phyloP scores from a whole-genome alignment of 2,888 invertebrate species.

The Deilephila elpenor region DNA sequence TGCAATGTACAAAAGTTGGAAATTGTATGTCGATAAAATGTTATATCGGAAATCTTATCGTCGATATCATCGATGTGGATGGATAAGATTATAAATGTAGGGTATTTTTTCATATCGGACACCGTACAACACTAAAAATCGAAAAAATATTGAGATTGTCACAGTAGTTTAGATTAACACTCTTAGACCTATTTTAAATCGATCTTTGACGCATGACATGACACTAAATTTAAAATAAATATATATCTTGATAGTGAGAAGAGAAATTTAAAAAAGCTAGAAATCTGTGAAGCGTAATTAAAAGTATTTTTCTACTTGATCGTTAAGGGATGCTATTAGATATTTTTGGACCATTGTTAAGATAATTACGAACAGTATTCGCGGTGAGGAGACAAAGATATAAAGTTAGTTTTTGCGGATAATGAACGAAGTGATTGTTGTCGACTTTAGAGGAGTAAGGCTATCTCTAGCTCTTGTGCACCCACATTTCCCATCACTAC shows the following conservation, averaged over 20 bases:
- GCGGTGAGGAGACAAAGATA: slow-evolving; percentile 60
- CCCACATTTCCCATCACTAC: slow-evolving; percentile 43
- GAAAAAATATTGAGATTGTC: slow-evolving; percentile 71
- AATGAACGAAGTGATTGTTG: slow-evolving; percentile 67
- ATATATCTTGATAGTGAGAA: slow-evolving; percentile 58
- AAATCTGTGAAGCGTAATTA: slow-evolving; percentile 74
- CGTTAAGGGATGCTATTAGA: slow-evolving; percentile 82
- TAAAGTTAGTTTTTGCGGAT: slow-evolving; percentile 74
- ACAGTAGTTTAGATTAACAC: slow-evolving; percentile 79
- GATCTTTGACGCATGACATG: slow-evolving; percentile 61
- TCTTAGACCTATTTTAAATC: slow-evolving; percentile 74
- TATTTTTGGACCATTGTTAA: slow-evolving; percentile 85
- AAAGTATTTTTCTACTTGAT: slow-evolving; percentile 83
- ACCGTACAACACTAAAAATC: slow-evolving; percentile 61
- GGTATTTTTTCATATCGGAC: slow-evolving; percentile 63
- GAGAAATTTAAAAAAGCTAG: slow-evolving; percentile 65
- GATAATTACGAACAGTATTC: slow-evolving; percentile 80
- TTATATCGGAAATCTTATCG: slow-evolving; percentile 8
- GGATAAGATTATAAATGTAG: slow-evolving; percentile 33
- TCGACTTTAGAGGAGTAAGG: slow-evolving; percentile 64
- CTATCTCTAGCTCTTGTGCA: slow-evolving; percentile 70
- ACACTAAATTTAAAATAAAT: slow-evolving; percentile 54
- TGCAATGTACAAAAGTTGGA: slow-evolving; percentile 14
- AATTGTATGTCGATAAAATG: background rate
- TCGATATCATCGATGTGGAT: background rate